Conservation (phyloP, 2,113 vertebrate genomes). For the Larimichthys polyactis region DNA sequence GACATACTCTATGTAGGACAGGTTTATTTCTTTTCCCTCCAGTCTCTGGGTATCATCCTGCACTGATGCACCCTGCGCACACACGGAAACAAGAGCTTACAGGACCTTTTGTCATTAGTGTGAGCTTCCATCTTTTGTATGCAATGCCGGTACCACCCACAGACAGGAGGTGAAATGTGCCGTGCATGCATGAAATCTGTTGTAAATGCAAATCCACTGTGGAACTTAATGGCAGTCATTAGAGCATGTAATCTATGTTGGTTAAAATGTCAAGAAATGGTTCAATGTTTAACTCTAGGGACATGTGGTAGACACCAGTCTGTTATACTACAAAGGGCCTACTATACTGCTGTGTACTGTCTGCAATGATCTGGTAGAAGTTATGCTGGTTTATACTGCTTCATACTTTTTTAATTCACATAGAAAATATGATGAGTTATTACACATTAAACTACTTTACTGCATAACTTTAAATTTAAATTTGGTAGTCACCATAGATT, state of each 20-base stretch:
- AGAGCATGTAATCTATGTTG: conserved; percentile 30
- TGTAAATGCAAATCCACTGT: conserved; percentile 46
- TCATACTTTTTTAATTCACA: neutral
- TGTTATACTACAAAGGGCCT: neutral
- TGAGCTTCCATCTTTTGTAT: conserved; percentile 35
- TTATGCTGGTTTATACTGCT: too few relatives aligned
- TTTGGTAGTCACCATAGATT: too few relatives aligned
- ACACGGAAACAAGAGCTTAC: conserved; percentile 23
- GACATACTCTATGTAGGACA: conserved; percentile 9
- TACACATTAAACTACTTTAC: too few relatives aligned
- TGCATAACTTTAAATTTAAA: too few relatives aligned
- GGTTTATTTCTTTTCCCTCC: neutral
- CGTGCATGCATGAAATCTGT: conserved; percentile 48
- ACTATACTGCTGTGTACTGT: neutral
- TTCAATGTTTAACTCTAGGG: conserved; percentile 45
- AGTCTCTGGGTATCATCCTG: neutral
- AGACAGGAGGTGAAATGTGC: conserved; percentile 33
- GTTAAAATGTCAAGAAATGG: conserved; percentile 31
- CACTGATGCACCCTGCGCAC: neutral
- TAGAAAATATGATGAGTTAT: neutral
- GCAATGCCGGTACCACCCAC: neutral
- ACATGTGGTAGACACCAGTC: neutral
- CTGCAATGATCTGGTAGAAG: neutral
- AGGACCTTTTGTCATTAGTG: conserved; percentile 4
- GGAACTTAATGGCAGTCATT: conserved; percentile 29